Conservation (phyloP, 2,888 invertebrate species). For the Parascotia fuliginaria region DNA sequence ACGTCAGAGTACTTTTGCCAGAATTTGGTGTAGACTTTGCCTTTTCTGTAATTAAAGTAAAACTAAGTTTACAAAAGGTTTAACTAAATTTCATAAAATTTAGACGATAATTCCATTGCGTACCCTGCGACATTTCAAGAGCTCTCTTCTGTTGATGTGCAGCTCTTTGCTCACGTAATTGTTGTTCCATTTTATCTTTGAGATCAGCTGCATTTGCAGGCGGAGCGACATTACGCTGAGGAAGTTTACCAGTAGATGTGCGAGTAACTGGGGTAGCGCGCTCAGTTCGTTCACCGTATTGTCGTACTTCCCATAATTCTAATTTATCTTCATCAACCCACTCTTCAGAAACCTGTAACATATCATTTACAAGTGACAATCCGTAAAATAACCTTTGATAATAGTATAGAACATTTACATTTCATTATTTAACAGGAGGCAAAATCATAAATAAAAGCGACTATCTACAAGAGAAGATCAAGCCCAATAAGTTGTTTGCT, state of each 20-base stretch:
- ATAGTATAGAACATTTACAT: too few relatives aligned
- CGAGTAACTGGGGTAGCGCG: conserved; percentile 92
- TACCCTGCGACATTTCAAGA: conserved; percentile 88
- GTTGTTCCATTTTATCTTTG: conserved; percentile 96
- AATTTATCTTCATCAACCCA: conserved; percentile 98
- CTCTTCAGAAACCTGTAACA: conserved; percentile 91
- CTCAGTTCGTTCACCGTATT: conserved; percentile 93
- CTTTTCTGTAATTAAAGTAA: conserved; percentile 73
- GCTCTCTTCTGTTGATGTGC: conserved; percentile 95
- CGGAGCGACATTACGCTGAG: conserved; percentile 74
- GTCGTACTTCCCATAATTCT: conserved; percentile 98
- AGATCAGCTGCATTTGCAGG: conserved; percentile 90
- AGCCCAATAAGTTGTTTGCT: too few relatives aligned
- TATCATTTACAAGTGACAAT: neutral
- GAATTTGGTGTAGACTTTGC: conserved; percentile 76
- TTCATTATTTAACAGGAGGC: too few relatives aligned
- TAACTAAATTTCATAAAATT: conserved; percentile 30
- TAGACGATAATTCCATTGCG: conserved; percentile 5
- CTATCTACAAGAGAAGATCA: too few relatives aligned
- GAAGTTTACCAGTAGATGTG: conserved; percentile 91
- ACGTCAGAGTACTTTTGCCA: conserved; percentile 88
- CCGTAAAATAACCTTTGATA: too few relatives aligned
- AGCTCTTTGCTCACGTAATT: conserved; percentile 93
- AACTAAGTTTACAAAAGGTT: conserved; percentile 56
- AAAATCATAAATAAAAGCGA: too few relatives aligned